Percentiles rank a stretch among this genome's conserved stretches.
These are phyloP conservation scores for Mythimna loreyi DNA, from an alignment of 2,888 invertebrate genomes.

Conservation along the genomic window DNA sequence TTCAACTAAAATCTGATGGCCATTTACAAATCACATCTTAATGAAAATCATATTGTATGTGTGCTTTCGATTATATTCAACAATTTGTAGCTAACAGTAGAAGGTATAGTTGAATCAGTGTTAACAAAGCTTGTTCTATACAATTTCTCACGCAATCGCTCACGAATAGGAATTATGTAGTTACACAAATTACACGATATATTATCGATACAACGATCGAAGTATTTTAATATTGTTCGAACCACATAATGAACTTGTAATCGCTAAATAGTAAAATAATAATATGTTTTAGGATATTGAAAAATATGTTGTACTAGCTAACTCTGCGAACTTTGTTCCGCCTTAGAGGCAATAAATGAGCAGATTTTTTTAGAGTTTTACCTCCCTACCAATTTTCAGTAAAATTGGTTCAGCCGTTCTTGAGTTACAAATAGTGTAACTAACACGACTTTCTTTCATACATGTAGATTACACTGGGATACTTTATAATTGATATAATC, in stretches of 20 bases:
- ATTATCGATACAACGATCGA: no score
- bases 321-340: no score
- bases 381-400: no score
- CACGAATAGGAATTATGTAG: background rate
- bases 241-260: background rate
- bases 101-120: background rate
- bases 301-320: no score
- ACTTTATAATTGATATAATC: background rate
- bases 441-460: no score
- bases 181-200: no score
- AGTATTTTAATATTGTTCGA: background rate
- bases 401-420: no score
- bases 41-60: background rate
- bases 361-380: no score
- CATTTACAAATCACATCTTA: slow-evolving; percentile 12
- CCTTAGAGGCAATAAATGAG: no score
- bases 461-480: no score
- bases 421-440: no score
- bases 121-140: background rate
- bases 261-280: background rate
- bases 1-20: background rate
- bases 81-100: background rate
- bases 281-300: background rate
- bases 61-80: background rate
- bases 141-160: background rate